Evolutionary conservation across 2,797 vertebrate species (phyloP).

Genomic region (Trachops cirrhosus): DNA sequence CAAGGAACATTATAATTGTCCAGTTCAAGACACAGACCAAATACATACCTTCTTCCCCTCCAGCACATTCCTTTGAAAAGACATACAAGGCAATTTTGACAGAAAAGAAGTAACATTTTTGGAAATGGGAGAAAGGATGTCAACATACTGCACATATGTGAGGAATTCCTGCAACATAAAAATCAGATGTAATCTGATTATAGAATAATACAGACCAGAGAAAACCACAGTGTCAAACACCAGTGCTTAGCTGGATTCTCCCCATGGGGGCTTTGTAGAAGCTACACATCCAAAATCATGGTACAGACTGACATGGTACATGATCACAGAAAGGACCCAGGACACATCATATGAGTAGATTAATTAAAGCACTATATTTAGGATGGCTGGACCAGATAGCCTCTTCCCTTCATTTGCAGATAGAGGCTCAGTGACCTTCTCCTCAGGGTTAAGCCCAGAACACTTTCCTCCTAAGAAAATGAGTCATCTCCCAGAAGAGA

Average conservation of each 20-base stretch:
- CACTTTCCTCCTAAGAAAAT: neutral
- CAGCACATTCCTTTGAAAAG: neutral
- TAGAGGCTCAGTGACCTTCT: neutral
- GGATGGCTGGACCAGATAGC: neutral
- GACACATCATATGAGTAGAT: neutral
- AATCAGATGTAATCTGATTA: neutral
- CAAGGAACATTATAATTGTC: neutral
- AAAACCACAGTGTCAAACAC: neutral
- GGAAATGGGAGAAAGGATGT: neutral
- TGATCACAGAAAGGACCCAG: neutral
- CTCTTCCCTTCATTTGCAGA: neutral
- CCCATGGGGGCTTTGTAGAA: neutral
- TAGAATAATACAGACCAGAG: neutral
- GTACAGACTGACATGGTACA: too few relatives aligned
- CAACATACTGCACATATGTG: neutral
- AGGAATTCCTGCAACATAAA: conserved; percentile 22
- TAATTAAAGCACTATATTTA: conserved; percentile 3
- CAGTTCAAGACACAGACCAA: neutral
- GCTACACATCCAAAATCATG: neutral
- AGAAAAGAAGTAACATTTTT: neutral
- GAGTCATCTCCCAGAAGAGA: neutral
- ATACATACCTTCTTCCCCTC: neutral
- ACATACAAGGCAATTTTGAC: neutral
- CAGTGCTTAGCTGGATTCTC: neutral
- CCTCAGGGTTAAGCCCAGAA: neutral